Conservation (phyloP, 2,888 invertebrate genomes). For the Prosopocoilus inquinatus region DNA sequence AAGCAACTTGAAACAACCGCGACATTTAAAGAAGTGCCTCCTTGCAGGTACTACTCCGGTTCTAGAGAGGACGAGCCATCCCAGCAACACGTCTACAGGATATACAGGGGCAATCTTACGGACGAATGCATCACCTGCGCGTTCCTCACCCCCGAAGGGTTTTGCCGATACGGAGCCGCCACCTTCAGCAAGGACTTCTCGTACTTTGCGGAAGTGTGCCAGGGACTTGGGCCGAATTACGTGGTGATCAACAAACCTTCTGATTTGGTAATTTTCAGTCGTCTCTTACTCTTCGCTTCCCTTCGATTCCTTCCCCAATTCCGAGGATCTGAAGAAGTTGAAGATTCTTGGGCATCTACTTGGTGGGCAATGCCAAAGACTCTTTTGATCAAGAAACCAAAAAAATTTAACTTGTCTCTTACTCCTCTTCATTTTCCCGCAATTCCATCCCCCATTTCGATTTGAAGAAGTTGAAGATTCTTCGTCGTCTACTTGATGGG, state of each 20-base stretch:
- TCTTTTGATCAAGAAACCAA: too few relatives aligned
- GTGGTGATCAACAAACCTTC: conserved; percentile 40
- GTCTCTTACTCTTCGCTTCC: too few relatives aligned
- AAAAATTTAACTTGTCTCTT: too few relatives aligned
- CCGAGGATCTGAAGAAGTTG: not conserved
- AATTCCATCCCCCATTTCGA: too few relatives aligned
- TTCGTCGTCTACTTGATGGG: too few relatives aligned
- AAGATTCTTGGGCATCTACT: not conserved
- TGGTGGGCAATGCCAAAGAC: too few relatives aligned
- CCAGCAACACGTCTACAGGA: conserved; percentile 65
- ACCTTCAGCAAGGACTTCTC: conserved; percentile 61
- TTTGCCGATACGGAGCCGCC: conserved; percentile 58
- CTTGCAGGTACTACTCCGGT: conserved; percentile 69
- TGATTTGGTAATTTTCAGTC: conserved; percentile 5
- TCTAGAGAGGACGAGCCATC: conserved; percentile 64
- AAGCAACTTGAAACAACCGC: not conserved
- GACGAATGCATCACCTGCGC: conserved; percentile 69
- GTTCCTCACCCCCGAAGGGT: conserved; percentile 56
- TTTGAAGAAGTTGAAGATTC: too few relatives aligned
- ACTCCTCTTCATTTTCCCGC: too few relatives aligned
- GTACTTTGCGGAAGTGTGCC: conserved; percentile 68
- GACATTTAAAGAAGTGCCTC: not conserved
- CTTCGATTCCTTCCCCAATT: not conserved
- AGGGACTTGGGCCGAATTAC: conserved; percentile 62
- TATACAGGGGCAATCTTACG: conserved; percentile 30